These are phyloP conservation scores for Notothenia rossii DNA, from an alignment of 2,113 vertebrate genomes.

Conservation along the genomic window DNA sequence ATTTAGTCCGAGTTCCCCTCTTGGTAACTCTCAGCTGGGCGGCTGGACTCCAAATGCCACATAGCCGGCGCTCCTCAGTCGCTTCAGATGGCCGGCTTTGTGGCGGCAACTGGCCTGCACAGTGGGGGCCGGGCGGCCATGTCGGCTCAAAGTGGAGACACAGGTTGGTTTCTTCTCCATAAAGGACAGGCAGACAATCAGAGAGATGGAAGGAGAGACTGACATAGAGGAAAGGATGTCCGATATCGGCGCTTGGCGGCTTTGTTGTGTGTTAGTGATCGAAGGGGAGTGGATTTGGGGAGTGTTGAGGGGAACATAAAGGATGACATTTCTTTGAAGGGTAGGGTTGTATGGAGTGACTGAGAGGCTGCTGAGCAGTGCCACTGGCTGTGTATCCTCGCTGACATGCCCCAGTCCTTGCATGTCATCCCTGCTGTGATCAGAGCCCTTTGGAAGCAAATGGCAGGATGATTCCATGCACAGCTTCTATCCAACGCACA, in stretches of 20 bases:
- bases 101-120: conserved; percentile 76
- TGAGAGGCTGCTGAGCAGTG: conserved; percentile 77
- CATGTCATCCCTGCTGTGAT: conserved; percentile 81
- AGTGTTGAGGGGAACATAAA: conserved; percentile 82
- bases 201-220: conserved; percentile 72
- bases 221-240: conserved; percentile 74
- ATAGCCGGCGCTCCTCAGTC: conserved; percentile 59
- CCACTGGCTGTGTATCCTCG: conserved; percentile 78
- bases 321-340: conserved; percentile 88
- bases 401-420: conserved; percentile 77
- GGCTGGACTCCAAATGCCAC: conserved; percentile 86
- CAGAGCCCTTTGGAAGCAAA: conserved; percentile 75
- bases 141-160: conserved; percentile 86
- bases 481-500: conserved; percentile 47
- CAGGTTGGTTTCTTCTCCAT: conserved; percentile 83
- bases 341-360: conserved; percentile 78
- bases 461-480: conserved; percentile 61
- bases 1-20: conserved; percentile 85
- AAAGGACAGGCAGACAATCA: conserved; percentile 87
- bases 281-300: conserved; percentile 77
- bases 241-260: conserved; percentile 77
- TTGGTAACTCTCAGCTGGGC: conserved; percentile 84
- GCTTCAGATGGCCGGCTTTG: conserved; percentile 72
- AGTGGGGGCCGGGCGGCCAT: conserved; percentile 70
- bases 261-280: conserved; percentile 82